Evolutionary conservation across 2,113 vertebrate species (phyloP).

Genomic region (Clarias magur): DNA sequence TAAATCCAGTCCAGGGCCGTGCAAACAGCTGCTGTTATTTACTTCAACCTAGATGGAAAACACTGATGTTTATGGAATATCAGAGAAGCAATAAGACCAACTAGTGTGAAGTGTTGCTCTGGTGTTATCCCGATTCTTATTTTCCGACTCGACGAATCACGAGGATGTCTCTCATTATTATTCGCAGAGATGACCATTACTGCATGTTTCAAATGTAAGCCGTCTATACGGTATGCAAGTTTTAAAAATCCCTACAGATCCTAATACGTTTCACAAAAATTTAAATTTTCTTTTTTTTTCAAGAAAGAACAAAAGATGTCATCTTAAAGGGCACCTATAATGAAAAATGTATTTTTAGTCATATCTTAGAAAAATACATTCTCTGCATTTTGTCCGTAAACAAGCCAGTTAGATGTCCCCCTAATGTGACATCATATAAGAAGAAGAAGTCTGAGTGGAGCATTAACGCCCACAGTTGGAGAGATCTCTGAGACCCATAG

Average conservation of each 20-base stretch:
- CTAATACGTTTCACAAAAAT: neutral
- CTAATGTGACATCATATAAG: too few relatives aligned
- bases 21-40: constrained; percentile 26
- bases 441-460: too few relatives aligned
- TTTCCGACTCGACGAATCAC: neutral
- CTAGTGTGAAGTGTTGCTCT: neutral
- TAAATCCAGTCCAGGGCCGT: constrained; percentile 60
- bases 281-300: neutral
- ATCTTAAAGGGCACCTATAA: too few relatives aligned
- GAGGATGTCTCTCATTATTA: neutral
- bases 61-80: neutral
- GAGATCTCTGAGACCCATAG: too few relatives aligned
- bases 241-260: neutral
- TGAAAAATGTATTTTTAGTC: too few relatives aligned
- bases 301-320: too few relatives aligned
- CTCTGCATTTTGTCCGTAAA: too few relatives aligned
- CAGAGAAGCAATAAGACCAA: neutral
- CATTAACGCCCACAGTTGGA: too few relatives aligned
- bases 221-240: neutral
- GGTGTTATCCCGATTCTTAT: neutral
- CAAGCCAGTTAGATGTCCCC: too few relatives aligned
- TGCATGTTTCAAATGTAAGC: neutral
- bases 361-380: too few relatives aligned
- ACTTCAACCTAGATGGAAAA: constrained; percentile 22
- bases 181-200: neutral